Conservation (phyloP, 2,113 vertebrate genomes). For the Kobus ellipsiprymnus region DNA sequence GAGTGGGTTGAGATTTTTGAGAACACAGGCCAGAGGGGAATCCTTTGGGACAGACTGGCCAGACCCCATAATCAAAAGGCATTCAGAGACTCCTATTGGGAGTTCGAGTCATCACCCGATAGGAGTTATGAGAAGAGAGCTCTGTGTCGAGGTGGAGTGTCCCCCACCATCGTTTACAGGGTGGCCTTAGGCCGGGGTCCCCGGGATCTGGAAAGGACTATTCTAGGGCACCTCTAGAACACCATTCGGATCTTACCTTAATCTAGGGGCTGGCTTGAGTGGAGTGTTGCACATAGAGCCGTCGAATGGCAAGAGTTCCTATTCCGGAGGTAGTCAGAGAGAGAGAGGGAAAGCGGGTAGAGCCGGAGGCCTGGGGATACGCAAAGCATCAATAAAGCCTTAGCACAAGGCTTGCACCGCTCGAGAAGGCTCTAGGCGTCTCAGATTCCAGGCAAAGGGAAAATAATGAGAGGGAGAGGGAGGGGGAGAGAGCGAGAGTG, state of each 20-base stretch:
- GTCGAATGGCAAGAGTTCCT: too few species aligned
- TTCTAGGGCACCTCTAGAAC: not conserved
- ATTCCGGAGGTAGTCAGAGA: too few species aligned
- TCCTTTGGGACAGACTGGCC: not conserved
- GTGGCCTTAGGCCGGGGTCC: not conserved
- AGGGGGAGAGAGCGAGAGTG: too few species aligned
- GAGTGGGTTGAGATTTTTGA: not conserved
- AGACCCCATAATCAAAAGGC: not conserved
- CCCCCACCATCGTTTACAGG: not conserved
- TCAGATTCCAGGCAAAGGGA: too few species aligned
- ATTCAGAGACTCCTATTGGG: not conserved
- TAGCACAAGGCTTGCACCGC: too few species aligned
- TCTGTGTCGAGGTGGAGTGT: not conserved
- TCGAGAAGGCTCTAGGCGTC: too few species aligned
- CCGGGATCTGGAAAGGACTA: not conserved
- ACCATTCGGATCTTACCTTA: not conserved
- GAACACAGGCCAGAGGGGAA: not conserved
- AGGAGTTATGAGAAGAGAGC: not conserved
- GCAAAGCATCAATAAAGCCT: too few species aligned
- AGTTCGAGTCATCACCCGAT: fast-evolving
- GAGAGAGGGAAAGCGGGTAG: too few species aligned
- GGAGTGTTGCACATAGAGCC: not conserved
- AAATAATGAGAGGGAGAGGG: too few species aligned
- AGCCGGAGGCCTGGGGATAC: too few species aligned
- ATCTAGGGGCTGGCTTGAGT: not conserved